Conservation (phyloP, 2,797 vertebrate species). For the Alexandromys oeconomus region DNA sequence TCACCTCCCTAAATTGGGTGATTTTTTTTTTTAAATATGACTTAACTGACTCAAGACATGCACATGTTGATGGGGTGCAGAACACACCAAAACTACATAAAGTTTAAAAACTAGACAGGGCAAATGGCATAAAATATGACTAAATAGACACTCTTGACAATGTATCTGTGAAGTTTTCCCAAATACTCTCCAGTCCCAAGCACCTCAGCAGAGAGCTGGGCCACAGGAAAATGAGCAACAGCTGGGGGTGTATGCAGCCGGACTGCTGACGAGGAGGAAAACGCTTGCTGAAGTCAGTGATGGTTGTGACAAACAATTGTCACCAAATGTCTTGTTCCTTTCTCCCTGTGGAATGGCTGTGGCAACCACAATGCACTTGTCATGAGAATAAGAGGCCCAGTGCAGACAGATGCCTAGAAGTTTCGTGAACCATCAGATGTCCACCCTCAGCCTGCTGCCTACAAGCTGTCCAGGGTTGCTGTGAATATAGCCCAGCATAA, state of each 20-base stretch:
- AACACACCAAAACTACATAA: too few relatives aligned
- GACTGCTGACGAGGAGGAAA: background rate
- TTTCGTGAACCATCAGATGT: background rate
- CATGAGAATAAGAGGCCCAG: background rate
- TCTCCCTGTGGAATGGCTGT: background rate
- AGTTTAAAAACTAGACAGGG: background rate
- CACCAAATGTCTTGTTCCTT: background rate
- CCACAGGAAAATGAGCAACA: rapidly evolving
- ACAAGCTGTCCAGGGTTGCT: background rate
- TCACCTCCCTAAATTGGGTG: background rate
- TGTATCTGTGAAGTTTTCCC: background rate
- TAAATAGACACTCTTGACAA: background rate
- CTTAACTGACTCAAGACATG: background rate
- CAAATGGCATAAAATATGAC: background rate
- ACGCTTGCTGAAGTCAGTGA: too few relatives aligned
- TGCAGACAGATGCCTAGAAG: background rate
- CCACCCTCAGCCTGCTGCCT: too few relatives aligned
- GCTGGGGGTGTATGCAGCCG: rapidly evolving
- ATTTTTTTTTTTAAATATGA: background rate
- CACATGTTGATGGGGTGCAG: background rate
- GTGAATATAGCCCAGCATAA: background rate
- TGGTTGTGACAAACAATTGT: background rate
- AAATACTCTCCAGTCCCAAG: background rate
- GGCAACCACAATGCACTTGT: background rate
- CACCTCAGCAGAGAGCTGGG: background rate